Evolutionary conservation across 1,140 invertebrate species (phyloP), one percentile per base, ranked within the genome.

Genomic region (Kradibia gibbosae): DNA sequence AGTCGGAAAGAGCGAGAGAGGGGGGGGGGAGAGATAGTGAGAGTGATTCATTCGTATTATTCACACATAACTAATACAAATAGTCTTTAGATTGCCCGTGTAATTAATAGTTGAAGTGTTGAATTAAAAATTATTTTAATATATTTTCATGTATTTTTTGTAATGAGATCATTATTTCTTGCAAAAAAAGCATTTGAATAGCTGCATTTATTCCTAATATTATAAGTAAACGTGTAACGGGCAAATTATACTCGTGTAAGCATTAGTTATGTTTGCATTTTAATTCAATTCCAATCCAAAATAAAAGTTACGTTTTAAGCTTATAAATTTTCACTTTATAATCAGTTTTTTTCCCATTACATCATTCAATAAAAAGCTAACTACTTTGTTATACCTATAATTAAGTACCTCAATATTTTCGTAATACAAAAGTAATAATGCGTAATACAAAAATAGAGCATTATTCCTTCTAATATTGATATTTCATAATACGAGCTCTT

Each of bases 371-470:
- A 73, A 57, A 75, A 57, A 55, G 22, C 7, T 8, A 50, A n/a
- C 20, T 1, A 3, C 45, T 25, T n/a, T 39, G 17, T 50, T 28
- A 25, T 77, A 28, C 11, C 22, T 45, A 20, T 42, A 60, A 80
- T 80, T 62, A 73, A 48, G 39, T 55, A 62, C 28, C 34, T 80
- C 36, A 25, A 31, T 50, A 31, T 62, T 80, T 80, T 67, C 42
- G 48, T 55, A 78, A 78, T 53, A 25, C 22, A 50, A 72, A 28
- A 11, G 34, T 42, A 45, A 65, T 45, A 65, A 62, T 57, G 22
- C 62, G 34, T 31, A 48, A 28, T 72, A 28, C 28, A 57, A 34
- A 75, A 75, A n/a, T 50, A 45, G 25, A n/a, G 22, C 20, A 34
- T 3, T 28, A 62, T 71, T 8, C 11, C 22, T 25, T 45, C 36